These are phyloP conservation scores for Cephus sareptanus DNA, from an alignment of 2,888 invertebrate genomes.

Conservation along the genomic window DNA sequence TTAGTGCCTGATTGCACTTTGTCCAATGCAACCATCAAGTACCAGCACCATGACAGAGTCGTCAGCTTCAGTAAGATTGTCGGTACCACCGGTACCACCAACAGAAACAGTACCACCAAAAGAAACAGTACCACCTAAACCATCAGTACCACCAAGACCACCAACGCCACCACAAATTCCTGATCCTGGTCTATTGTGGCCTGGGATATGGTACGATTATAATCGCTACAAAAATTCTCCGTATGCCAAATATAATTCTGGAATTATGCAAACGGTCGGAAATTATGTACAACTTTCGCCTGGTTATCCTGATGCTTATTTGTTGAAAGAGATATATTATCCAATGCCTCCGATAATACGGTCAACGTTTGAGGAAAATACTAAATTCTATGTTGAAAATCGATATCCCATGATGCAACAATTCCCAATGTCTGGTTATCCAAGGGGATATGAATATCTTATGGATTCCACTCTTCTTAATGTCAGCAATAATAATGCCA, in stretches of 20 bases:
- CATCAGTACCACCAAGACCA: no score
- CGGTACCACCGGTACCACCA: background rate
- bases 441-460: background rate
- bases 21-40: background rate
- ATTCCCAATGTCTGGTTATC: background rate
- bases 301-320: background rate
- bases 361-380: background rate
- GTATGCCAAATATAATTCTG: background rate
- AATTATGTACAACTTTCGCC: background rate
- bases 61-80: background rate
- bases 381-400: background rate
- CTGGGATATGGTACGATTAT: background rate
- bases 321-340: background rate
- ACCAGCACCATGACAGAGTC: background rate
- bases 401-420: background rate
- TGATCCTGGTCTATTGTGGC: background rate
- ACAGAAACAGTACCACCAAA: no score
- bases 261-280: background rate
- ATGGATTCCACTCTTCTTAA: background rate
- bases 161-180: background rate
- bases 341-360: background rate
- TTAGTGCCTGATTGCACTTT: background rate
- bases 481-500: background rate
- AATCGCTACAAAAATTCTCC: background rate
- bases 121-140: no score